Conservation (phyloP, 2,888 invertebrate species). For the Nomada fabriciana region DNA sequence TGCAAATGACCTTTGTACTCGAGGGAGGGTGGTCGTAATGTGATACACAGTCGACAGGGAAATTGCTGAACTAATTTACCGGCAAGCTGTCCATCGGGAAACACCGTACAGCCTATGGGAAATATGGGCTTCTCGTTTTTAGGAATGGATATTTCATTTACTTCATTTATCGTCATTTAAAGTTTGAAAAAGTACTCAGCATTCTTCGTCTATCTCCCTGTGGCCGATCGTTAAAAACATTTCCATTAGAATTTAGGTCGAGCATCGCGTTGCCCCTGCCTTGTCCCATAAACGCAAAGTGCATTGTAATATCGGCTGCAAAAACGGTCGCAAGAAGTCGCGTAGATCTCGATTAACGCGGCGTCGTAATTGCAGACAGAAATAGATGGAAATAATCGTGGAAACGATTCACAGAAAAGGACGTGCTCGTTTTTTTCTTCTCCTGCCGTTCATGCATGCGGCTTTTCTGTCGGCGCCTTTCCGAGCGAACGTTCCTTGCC, state of each 20-base stretch:
- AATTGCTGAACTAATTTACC: conserved; percentile 41
- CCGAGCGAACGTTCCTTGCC: conserved; percentile 16
- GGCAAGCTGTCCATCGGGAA: background rate
- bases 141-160: background rate
- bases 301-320: background rate
- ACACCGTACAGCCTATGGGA: background rate
- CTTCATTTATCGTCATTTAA: too few relatives aligned
- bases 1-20: conserved; percentile 65
- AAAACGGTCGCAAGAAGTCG: background rate
- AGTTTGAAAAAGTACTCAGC: too few relatives aligned
- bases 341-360: background rate
- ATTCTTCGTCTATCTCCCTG: background rate
- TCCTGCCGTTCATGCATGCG: background rate
- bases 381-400: conserved; percentile 20
- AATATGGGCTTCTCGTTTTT: background rate
- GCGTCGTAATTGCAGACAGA: conserved; percentile 22
- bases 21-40: conserved; percentile 37
- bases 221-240: background rate
- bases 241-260: conserved; percentile 12
- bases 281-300: background rate
- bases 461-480: conserved; percentile 33
- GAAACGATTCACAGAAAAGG: conserved; percentile 23
- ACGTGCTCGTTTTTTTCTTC: background rate
- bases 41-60: conserved; percentile 38
- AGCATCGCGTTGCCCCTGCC: too few relatives aligned